Evolutionary conservation across 2,797 vertebrate species (phyloP).

Genomic region (Hippoglossus hippoglossus): DNA sequence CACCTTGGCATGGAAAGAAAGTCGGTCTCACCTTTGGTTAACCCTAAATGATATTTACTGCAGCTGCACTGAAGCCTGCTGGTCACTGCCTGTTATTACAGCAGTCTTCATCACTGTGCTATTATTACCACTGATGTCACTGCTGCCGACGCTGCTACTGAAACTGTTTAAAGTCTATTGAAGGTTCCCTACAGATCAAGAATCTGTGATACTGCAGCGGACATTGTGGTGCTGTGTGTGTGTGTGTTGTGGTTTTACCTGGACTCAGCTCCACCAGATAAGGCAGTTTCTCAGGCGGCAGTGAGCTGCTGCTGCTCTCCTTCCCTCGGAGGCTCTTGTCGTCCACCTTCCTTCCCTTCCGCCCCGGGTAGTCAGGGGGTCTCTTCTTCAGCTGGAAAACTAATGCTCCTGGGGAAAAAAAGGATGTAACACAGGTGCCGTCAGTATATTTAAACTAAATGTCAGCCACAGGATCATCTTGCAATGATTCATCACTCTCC

Average conservation of each 20-base stretch:
- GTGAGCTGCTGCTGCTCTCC: slow-evolving; percentile 83
- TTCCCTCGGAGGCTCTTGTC: slow-evolving; percentile 85
- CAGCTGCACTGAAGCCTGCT: slow-evolving; percentile 34
- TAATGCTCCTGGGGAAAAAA: slow-evolving; percentile 82
- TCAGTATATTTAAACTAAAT: neutral
- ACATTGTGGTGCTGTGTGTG: neutral
- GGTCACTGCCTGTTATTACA: slow-evolving; percentile 28
- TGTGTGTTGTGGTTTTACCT: slow-evolving; percentile 80
- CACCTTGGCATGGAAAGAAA: slow-evolving; percentile 30
- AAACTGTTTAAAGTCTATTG: neutral
- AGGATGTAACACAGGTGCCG: neutral
- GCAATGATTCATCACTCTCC: no score
- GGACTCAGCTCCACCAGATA: slow-evolving; percentile 98
- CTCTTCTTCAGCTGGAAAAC: slow-evolving; percentile 97
- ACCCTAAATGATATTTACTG: slow-evolving; percentile 7
- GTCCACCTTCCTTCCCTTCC: slow-evolving; percentile 89
- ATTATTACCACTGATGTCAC: neutral
- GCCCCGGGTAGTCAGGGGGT: slow-evolving; percentile 89
- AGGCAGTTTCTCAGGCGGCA: slow-evolving; percentile 94
- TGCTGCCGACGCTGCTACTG: neutral
- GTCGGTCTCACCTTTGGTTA: slow-evolving; percentile 21
- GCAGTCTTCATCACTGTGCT: neutral
- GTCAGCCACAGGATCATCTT: no score
- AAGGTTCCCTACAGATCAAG: no score
- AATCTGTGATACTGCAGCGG: no score